Conservation (phyloP, 1,140 invertebrate genomes). For the Pseudoatta argentina region DNA sequence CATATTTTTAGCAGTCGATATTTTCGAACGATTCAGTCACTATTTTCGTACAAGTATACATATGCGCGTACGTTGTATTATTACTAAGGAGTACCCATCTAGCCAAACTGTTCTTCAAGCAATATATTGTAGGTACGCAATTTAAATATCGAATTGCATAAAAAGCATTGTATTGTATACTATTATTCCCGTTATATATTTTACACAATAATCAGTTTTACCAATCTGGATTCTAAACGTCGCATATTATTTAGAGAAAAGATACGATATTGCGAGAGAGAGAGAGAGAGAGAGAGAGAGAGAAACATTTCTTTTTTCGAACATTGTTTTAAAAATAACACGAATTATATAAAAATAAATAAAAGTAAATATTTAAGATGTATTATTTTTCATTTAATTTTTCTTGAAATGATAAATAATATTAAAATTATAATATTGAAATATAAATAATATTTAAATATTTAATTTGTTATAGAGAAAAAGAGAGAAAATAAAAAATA, state of each 20-base stretch:
- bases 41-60: constrained; percentile 77
- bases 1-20: constrained; percentile 80
- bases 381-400: not conserved
- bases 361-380: not conserved
- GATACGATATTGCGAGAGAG: not conserved
- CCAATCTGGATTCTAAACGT: not conserved
- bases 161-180: not conserved
- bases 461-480: too few relatives aligned
- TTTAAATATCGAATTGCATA: too few relatives aligned
- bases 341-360: not conserved
- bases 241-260: not conserved
- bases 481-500: too few relatives aligned
- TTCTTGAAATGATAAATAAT: not conserved
- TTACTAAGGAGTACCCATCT: constrained; percentile 32
- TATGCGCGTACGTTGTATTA: constrained; percentile 59
- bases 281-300: not conserved
- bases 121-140: not conserved
- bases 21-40: constrained; percentile 78
- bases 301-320: not conserved
- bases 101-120: constrained; percentile 14
- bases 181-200: constrained; percentile 17
- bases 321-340: not conserved
- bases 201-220: constrained; percentile 7
- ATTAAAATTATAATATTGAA: too few relatives aligned
- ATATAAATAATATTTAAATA: not conserved